Conservation (phyloP, 2,888 invertebrate species). For the Synergus umbraculus region DNA sequence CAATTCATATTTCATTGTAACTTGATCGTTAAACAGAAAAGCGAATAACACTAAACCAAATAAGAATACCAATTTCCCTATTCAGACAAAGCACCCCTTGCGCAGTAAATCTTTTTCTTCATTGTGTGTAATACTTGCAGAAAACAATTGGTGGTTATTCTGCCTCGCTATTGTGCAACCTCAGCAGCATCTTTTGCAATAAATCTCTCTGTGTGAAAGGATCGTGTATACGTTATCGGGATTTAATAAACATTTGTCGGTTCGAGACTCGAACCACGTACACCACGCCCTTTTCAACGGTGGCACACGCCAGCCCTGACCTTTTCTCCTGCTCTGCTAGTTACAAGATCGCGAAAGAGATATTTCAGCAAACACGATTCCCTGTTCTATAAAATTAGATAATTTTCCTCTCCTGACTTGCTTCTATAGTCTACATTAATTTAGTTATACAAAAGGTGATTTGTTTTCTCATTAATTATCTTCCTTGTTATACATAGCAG, state of each 20-base stretch:
- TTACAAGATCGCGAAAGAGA: conserved; percentile 46
- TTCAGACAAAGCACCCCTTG: conserved; percentile 18
- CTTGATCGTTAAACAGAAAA: conserved; percentile 3
- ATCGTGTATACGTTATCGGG: conserved; percentile 37
- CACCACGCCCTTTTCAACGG: conserved; percentile 57
- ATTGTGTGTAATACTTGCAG: conserved; percentile 15
- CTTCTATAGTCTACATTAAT: background rate
- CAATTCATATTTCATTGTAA: background rate
- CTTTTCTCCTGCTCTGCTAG: conserved; percentile 52
- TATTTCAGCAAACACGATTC: conserved; percentile 24
- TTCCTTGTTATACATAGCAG: background rate
- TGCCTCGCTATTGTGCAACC: conserved; percentile 25
- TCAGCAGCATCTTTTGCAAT: conserved; percentile 39
- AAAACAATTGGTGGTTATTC: conserved; percentile 38
- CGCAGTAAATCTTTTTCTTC: conserved; percentile 11
- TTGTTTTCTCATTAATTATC: conserved; percentile 17
- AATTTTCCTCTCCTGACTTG: conserved; percentile 1
- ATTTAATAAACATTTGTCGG: conserved; percentile 40
- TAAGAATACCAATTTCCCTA: conserved; percentile 1
- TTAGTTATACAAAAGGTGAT: background rate
- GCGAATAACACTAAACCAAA: conserved; percentile 8
- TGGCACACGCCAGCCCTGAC: conserved; percentile 65
- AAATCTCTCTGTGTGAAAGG: conserved; percentile 34
- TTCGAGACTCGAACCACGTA: background rate
- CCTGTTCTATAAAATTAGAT: conserved; percentile 5